phyloP scores from a whole-genome alignment of 2,888 invertebrate species.

The Heliconius charithonia region DNA sequence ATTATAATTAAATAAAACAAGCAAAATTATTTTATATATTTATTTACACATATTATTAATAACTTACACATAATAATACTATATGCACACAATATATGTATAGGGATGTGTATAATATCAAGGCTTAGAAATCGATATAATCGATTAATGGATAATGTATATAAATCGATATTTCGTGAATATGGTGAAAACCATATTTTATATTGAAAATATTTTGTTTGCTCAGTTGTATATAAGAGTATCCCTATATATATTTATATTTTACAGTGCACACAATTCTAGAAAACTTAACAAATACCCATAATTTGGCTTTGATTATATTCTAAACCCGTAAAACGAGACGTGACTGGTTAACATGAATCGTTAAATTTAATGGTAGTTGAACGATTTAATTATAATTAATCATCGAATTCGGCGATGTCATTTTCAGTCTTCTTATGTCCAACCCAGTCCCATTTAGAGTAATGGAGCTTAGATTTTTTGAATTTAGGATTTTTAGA shows the following conservation, averaged over 20 bases:
- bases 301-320: conserved; percentile 61
- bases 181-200: background rate
- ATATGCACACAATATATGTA: conserved; percentile 53
- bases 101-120: conserved; percentile 11
- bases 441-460: conserved; percentile 86
- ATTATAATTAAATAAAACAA: conserved; percentile 41
- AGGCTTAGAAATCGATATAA: background rate
- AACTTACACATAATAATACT: conserved; percentile 61
- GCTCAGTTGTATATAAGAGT: background rate
- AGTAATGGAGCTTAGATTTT: conserved; percentile 83
- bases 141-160: background rate
- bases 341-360: conserved; percentile 49
- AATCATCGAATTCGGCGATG: conserved; percentile 76
- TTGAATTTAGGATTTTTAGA: conserved; percentile 83
- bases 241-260: conserved; percentile 51
- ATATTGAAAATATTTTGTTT: background rate
- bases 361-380: conserved; percentile 17
- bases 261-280: conserved; percentile 66
- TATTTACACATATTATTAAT: conserved; percentile 63
- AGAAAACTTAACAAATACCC: conserved; percentile 50
- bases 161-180: background rate
- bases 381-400: conserved; percentile 44
- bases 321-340: conserved; percentile 61
- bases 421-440: conserved; percentile 80
- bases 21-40: conserved; percentile 49